These are phyloP conservation scores for Rhinoraja longicauda DNA, from an alignment of 2,797 vertebrate genomes.

Conservation along the genomic window DNA sequence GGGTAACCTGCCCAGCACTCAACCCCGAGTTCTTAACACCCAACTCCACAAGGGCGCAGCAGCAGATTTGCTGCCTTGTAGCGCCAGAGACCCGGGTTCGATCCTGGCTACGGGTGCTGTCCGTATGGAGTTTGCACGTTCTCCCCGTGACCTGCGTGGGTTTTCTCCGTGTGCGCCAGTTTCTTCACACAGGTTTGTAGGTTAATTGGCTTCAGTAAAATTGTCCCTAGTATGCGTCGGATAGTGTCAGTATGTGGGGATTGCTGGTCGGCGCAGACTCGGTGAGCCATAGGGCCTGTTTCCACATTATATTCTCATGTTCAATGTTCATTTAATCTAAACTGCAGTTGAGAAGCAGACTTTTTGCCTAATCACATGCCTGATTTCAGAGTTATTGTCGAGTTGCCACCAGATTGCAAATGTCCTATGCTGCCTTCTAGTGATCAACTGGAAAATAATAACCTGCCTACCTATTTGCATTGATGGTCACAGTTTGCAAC, in stretches of 20 bases:
- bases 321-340: neutral
- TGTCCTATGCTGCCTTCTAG: constrained; percentile 4
- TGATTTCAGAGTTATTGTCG: neutral
- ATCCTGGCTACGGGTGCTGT: no score
- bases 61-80: no score
- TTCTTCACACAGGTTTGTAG: no score
- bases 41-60: neutral
- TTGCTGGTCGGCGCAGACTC: no score
- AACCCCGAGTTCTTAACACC: neutral
- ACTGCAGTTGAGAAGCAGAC: neutral
- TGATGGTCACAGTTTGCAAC: neutral
- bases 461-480: neutral
- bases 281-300: no score
- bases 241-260: no score
- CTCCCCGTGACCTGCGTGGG: no score
- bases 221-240: no score
- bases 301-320: neutral
- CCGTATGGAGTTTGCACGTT: no score
- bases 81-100: no score
- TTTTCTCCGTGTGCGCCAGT: no score
- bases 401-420: neutral
- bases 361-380: neutral
- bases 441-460: neutral
- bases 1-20: neutral
- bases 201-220: no score